Conservation (phyloP, 2,888 invertebrate species). For the Andricus quercusramuli region DNA sequence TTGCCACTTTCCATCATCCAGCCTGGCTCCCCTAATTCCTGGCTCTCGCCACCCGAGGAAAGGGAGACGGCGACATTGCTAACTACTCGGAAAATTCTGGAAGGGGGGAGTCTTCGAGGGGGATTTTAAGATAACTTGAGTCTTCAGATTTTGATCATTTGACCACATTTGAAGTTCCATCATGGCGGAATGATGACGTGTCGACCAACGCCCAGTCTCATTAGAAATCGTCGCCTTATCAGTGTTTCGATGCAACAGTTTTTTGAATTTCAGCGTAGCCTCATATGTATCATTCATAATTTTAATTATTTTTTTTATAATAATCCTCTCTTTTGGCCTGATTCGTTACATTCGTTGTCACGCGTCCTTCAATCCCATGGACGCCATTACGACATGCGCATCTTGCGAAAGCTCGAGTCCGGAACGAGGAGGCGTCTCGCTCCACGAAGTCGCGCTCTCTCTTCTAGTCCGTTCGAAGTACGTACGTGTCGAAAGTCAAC, state of each 20-base stretch:
- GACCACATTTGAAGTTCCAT: constrained; percentile 19
- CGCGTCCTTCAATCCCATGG: constrained; percentile 47
- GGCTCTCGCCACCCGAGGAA: constrained; percentile 24
- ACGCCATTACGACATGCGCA: constrained; percentile 74
- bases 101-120: constrained; percentile 50
- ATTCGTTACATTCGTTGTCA: neutral
- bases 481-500: neutral
- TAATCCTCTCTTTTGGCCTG: neutral
- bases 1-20: constrained; percentile 47
- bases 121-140: constrained; percentile 42
- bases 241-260: neutral
- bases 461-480: neutral
- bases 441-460: constrained; percentile 16
- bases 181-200: constrained; percentile 35
- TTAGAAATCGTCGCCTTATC: neutral
- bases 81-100: constrained; percentile 47
- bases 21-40: constrained; percentile 15
- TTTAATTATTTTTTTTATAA: neutral
- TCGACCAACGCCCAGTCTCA: constrained; percentile 34
- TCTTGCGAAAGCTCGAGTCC: constrained; percentile 64
- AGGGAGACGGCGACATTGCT: constrained; percentile 45
- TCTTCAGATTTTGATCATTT: neutral
- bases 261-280: neutral
- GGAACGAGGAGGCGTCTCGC: constrained; percentile 33
- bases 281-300: neutral